Conservation (phyloP, 2,113 vertebrate genomes). For the Proterorhinus semilunaris region DNA sequence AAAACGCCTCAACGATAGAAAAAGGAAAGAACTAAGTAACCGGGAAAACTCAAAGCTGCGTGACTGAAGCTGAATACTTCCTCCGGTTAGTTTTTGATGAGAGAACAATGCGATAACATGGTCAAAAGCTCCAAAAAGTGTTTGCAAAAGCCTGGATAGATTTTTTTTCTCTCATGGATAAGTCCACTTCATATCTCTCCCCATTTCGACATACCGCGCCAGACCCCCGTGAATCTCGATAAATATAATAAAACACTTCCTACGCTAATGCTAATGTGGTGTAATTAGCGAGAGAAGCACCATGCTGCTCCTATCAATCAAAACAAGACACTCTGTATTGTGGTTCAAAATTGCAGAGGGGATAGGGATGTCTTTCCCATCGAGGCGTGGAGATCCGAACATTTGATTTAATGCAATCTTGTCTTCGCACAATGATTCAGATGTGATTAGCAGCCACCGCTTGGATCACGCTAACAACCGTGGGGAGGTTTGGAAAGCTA, state of each 20-base stretch:
- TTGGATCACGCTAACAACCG: neutral
- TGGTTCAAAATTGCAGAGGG: slow-evolving; percentile 4
- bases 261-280: slow-evolving; percentile 36
- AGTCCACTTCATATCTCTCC: slow-evolving; percentile 3
- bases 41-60: no score
- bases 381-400: neutral
- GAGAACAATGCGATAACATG: no score
- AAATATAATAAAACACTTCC: slow-evolving; percentile 27
- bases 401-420: neutral
- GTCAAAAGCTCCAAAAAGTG: no score
- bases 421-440: neutral
- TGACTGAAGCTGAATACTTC: no score
- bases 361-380: slow-evolving; percentile 8
- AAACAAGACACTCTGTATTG: slow-evolving; percentile 5
- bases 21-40: no score
- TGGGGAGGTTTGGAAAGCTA: neutral
- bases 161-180: no score
- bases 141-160: no score
- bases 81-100: no score
- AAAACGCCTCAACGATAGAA: no score
- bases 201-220: slow-evolving; percentile 1
- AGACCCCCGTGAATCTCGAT: slow-evolving; percentile 11
- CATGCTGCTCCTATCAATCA: slow-evolving; percentile 28
- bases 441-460: neutral
- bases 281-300: slow-evolving; percentile 18